Percentiles rank a stretch among this genome's conserved stretches.
Evolutionary conservation across 1,140 invertebrate genomes (phyloP).

Genomic region (Periplaneta americana): DNA sequence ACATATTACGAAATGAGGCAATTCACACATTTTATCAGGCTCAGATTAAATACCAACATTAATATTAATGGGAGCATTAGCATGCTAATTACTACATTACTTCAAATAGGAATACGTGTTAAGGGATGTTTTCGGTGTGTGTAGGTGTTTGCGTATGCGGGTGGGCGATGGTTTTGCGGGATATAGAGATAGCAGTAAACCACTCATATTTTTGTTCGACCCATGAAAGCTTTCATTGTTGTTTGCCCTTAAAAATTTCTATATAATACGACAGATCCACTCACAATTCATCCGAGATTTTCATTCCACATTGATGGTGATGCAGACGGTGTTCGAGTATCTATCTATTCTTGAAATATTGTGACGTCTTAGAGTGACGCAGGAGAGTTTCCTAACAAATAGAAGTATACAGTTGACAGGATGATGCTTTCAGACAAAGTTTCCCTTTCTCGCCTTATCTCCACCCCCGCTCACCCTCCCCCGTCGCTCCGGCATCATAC

Average conservation of each 20-base stretch:
- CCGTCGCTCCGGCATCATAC: background rate
- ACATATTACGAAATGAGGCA: no score
- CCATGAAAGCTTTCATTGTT: background rate
- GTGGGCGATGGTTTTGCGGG: no score
- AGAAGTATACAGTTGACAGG: background rate
- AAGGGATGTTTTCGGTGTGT: no score
- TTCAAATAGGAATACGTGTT: no score
- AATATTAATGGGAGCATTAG: no score
- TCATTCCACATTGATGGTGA: no score
- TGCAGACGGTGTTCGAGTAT: background rate
- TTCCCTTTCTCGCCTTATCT: background rate
- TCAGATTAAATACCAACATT: no score
- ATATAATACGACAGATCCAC: background rate
- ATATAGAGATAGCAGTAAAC: no score
- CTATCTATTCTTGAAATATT: background rate
- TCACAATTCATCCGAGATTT: background rate
- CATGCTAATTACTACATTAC: no score
- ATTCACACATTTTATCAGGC: no score
- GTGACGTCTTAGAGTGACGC: background rate
- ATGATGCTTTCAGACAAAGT: background rate
- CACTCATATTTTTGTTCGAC: no score
- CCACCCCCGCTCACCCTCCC: background rate
- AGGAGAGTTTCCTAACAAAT: background rate
- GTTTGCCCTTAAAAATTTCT: background rate
- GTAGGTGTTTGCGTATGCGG: no score